Base-by-base conservation (phyloP, 2,113 vertebrate species). In the Chaetura pelagica region DNA sequence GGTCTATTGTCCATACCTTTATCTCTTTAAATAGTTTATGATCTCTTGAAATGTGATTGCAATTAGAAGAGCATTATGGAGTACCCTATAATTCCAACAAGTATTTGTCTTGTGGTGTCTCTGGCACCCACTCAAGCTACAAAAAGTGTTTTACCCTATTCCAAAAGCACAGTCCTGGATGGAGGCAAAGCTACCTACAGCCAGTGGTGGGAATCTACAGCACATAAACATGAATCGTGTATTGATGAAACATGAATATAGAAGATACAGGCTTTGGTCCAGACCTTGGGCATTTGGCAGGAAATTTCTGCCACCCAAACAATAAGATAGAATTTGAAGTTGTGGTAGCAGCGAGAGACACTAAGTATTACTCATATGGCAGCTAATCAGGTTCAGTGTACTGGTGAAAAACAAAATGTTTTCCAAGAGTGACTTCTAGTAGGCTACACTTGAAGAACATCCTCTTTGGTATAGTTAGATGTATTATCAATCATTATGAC, bases 281-380 rank as follows among this genome's bases (percentile, higher is more conserved):
- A 62, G 27, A 63, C 5, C n/a, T 63, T 12, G 5, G 72, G n/a
- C 24, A 23, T 83, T 67, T 3, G 2, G 24, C 2, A 1, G 55
- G n/a, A 68, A 8, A n/a, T 67, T 73, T 92, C 46, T 88, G 38
- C 26, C 68, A 44, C 22, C 14, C 44, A 86, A 67, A 85, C 15
- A 32, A 19, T 24, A 30, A 63, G 30, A 30, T 10, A 6, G 38
- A 49, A 69, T 63, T 20, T 18, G 24, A 78, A 63, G 42, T 26
- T 63, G 42, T 3, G 2, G 22, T 17, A 64, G 44, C 14, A 69
- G 22, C 22, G 63, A 69, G 40, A 73, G 16, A 35, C 20, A 6
- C 44, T 68, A 30, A 68, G n/a, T 8, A 44, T 48, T 67, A 63
- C 19, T 35, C 0, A 0, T 35, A 52, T 0, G 2, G 24, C 30